phyloP scores from a whole-genome alignment of 2,797 vertebrate genomes.

The Siniperca undulata region DNA sequence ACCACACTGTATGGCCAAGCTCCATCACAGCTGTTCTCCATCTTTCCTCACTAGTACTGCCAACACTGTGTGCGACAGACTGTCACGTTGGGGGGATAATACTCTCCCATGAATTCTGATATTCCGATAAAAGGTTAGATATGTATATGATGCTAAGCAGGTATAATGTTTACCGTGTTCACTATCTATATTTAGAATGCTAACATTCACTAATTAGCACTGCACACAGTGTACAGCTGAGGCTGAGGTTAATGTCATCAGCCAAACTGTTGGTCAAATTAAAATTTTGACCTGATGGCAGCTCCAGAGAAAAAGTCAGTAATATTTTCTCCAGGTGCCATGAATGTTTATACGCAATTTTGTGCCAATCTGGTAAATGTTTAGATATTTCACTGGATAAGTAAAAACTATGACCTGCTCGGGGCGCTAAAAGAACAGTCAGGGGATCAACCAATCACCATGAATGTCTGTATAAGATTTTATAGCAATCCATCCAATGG shows the following conservation, averaged over 20 bases:
- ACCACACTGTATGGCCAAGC: not conserved
- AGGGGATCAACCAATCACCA: not conserved
- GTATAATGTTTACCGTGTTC: too few species aligned
- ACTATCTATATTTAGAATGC: too few species aligned
- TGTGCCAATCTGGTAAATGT: not conserved
- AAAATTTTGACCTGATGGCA: not conserved
- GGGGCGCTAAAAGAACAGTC: not conserved
- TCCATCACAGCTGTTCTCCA: too few species aligned
- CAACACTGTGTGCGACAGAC: not conserved
- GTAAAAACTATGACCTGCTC: not conserved
- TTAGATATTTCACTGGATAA: not conserved
- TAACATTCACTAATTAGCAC: not conserved
- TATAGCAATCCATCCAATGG: too few species aligned
- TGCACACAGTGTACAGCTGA: not conserved
- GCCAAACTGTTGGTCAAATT: not conserved
- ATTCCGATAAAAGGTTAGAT: not conserved
- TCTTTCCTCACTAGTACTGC: not conserved
- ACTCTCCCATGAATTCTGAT: not conserved
- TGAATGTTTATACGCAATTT: not conserved
- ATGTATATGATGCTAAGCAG: too few species aligned
- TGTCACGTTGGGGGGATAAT: not conserved
- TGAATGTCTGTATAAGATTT: too few species aligned
- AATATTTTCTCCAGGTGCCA: not conserved
- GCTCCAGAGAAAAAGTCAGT: not conserved
- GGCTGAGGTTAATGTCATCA: not conserved